A percentile compares a stretch with the other conserved stretches of the same genome.
These are phyloP conservation scores for Atrina japonica DNA, from an alignment of 2,888 invertebrate species.

Conservation along the genomic window DNA sequence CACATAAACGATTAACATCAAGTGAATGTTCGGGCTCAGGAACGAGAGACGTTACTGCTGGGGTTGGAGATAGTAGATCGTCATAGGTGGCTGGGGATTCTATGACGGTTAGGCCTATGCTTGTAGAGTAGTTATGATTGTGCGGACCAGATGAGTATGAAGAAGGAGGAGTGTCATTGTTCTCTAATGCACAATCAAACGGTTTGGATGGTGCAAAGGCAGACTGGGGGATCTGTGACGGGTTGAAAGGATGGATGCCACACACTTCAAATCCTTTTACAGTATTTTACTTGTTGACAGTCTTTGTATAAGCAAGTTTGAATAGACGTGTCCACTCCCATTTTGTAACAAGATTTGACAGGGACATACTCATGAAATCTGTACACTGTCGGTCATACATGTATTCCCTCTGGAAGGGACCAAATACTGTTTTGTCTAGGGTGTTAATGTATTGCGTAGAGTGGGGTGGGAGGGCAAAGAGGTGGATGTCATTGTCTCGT, in stretches of 20 bases:
- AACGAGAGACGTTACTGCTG: neutral
- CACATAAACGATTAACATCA: neutral
- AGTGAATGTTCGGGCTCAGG: too few relatives aligned
- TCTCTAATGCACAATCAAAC: too few relatives aligned
- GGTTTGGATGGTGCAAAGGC: conserved; percentile 17
- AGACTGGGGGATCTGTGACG: neutral
- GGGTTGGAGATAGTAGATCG: neutral
- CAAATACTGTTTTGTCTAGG: conserved; percentile 34
- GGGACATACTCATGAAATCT: conserved; percentile 15
- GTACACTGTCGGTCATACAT: conserved; percentile 27
- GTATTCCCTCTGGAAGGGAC: conserved; percentile 32
- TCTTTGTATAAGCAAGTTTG: too few relatives aligned
- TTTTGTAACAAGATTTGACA: conserved; percentile 31
- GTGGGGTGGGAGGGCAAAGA: conserved; percentile 31
- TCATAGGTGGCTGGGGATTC: conserved; percentile 1
- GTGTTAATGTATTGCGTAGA: conserved; percentile 37
- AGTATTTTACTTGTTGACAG: conserved; percentile 21
- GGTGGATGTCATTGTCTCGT: conserved; percentile 22
- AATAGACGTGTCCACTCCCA: conserved; percentile 32
- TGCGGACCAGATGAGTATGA: neutral
- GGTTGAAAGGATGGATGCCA: conserved; percentile 21
- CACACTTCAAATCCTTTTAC: conserved; percentile 28
- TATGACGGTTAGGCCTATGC: neutral
- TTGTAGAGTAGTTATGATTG: neutral
- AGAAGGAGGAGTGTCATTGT: too few relatives aligned